Evolutionary conservation across 2,797 vertebrate species (phyloP).

Genomic region (Trachops cirrhosus): DNA sequence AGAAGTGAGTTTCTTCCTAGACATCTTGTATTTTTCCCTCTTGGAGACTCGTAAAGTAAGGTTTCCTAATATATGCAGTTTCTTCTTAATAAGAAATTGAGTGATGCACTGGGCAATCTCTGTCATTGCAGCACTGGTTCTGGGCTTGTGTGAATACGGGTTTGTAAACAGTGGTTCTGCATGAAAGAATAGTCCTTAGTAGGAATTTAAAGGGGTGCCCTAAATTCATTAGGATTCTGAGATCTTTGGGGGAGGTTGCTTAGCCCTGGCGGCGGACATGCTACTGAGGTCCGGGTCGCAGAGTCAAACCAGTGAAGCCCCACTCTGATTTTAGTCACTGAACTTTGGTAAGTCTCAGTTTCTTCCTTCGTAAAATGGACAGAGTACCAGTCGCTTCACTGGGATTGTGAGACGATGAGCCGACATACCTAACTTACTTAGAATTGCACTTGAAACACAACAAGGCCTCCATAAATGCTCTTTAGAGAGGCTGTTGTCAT

Average conservation of each 20-base stretch:
- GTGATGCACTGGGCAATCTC: not conserved
- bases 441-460: not conserved
- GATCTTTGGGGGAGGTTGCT: not conserved
- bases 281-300: not conserved
- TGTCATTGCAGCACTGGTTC: not conserved
- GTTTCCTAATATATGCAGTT: not conserved
- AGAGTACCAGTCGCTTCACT: not conserved
- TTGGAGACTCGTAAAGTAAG: not conserved
- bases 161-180: conserved; percentile 16
- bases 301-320: not conserved
- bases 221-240: not conserved
- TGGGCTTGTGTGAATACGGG: not conserved
- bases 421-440: not conserved
- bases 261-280: not conserved
- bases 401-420: not conserved
- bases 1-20: not conserved
- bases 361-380: not conserved
- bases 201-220: not conserved
- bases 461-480: not conserved
- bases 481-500: not conserved
- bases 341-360: not conserved
- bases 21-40: not conserved
- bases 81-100: not conserved
- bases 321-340: not conserved
- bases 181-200: not conserved